Conservation (phyloP, 2,113 vertebrate species). For the Seriola rivoliana region DNA sequence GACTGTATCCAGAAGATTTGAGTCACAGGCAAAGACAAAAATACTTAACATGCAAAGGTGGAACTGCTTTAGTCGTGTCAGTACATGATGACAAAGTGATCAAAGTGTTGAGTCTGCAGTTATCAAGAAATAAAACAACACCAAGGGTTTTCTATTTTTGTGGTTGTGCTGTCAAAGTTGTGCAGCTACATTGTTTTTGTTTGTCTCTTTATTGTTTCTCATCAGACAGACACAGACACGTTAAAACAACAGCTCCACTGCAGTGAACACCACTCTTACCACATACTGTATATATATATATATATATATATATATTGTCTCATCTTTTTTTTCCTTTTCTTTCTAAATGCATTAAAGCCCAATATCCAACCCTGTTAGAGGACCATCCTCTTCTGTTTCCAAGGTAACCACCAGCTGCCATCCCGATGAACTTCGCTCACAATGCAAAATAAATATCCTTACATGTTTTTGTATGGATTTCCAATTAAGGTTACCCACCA, state of each 20-base stretch:
- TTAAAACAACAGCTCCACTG: not conserved
- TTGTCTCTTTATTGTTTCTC: not conserved
- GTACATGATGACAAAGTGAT: not conserved
- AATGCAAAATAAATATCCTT: conserved; percentile 33
- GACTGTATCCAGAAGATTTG: not conserved
- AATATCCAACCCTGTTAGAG: conserved; percentile 35
- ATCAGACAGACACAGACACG: not conserved
- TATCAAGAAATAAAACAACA: not conserved
- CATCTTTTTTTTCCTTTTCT: conserved; percentile 5
- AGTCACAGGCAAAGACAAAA: not conserved
- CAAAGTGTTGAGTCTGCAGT: not conserved
- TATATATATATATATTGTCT: not conserved
- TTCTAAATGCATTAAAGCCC: conserved; percentile 43
- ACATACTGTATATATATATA: too few relatives aligned
- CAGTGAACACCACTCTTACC: not conserved
- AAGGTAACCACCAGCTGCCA: conserved; percentile 57
- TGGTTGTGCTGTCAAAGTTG: not conserved
- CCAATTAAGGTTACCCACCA: conserved; percentile 36
- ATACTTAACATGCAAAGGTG: not conserved
- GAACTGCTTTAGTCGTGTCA: not conserved
- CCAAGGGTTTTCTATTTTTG: not conserved
- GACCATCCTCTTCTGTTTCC: conserved; percentile 62
- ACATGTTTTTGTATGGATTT: conserved; percentile 55
- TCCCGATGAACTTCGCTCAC: conserved; percentile 24
- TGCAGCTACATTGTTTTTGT: not conserved